Evolutionary conservation across 1,140 invertebrate genomes (phyloP), one percentile per base, ranked within the genome.

Genomic region (Zaprionus vittiger): DNA sequence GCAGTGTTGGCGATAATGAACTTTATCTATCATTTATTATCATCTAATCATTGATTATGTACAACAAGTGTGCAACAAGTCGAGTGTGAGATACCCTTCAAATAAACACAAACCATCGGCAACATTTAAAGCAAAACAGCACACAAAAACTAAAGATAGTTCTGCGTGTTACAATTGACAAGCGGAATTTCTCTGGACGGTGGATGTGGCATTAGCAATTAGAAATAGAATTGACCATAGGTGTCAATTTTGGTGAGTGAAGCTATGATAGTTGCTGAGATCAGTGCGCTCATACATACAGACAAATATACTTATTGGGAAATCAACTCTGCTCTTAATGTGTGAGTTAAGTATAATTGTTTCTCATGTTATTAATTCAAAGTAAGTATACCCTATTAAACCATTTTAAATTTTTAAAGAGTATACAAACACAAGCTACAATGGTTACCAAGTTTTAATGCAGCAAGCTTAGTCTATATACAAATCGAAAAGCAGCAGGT

Each of bases 401-500:
- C 12, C 4, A 15, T 38, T 37, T 14, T 1, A 6, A 28, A 17
- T 17, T 3, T 9, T 44, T 17, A 17, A 7, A n/a, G 41, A 6
- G n/a, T 17, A 14, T 49, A 5, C 0, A 49, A 49, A 4, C 11
- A 49, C 9, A 12, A 49, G 11, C 20, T 49, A 1, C 38, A 44
- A 4, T 7, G 17, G 2, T 2, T 65, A 22, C 41, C n/a, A 44
- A 17, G 6, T 9, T n/a, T 7, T 2, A 44, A 17, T 44, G 2
- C 7, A n/a, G 0, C n/a, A 44, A 17, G 7, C 4, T 61, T 54
- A 82, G 68, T 81, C 63, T 37, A 6, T 7, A 31, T 41, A 20
- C 1, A 31, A n/a, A 24, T 63, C 37, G 17, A 59, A 5, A 1
- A 55, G 22, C n/a, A 28, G 11, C 37, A 41, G 56, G 34, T 56